These are phyloP conservation scores for Chironex yamaguchii DNA, from an alignment of 30 jellyfish, hydroid and myxozoan species.

Conservation along the genomic window DNA sequence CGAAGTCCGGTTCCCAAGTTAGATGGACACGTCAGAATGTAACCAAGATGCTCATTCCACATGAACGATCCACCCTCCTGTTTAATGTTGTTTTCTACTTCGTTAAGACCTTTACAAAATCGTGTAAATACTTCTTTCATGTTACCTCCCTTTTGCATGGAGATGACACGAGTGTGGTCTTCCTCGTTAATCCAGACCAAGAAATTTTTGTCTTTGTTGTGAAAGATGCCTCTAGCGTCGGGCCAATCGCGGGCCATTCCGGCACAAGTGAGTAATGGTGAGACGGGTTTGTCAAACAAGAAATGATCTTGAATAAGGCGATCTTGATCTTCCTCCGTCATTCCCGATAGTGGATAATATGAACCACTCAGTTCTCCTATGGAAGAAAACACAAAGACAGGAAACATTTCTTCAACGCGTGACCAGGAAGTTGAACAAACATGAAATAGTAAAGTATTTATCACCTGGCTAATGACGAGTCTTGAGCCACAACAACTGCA, in stretches of 20 bases:
- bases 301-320: slow-evolving; percentile 67
- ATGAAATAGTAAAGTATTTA: too few species aligned
- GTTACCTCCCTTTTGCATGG: slow-evolving; percentile 89
- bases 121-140: slow-evolving; percentile 80
- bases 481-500: too few species aligned
- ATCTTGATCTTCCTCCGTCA: slow-evolving; percentile 74
- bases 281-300: slow-evolving; percentile 80
- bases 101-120: slow-evolving; percentile 70
- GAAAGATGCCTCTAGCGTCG: slow-evolving; percentile 89
- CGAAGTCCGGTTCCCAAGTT: slow-evolving; percentile 92
- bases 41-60: slow-evolving; percentile 93
- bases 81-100: slow-evolving; percentile 65
- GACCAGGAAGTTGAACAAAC: too few species aligned
- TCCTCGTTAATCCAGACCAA: slow-evolving; percentile 85
- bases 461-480: too few species aligned
- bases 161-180: slow-evolving; percentile 85
- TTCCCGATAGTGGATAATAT: slow-evolving; percentile 67
- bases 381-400: too few species aligned
- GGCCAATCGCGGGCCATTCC: slow-evolving; percentile 96
- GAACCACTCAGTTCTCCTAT: slow-evolving; percentile 74
- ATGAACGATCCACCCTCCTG: slow-evolving; percentile 68
- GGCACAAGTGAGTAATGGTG: slow-evolving; percentile 81
- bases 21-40: slow-evolving; percentile 85
- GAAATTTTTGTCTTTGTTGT: slow-evolving; percentile 70
- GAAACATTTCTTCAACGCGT: too few species aligned